These are phyloP conservation scores for Budorcas taxicolor DNA, from an alignment of 2,113 vertebrate species.

Conservation along the genomic window DNA sequence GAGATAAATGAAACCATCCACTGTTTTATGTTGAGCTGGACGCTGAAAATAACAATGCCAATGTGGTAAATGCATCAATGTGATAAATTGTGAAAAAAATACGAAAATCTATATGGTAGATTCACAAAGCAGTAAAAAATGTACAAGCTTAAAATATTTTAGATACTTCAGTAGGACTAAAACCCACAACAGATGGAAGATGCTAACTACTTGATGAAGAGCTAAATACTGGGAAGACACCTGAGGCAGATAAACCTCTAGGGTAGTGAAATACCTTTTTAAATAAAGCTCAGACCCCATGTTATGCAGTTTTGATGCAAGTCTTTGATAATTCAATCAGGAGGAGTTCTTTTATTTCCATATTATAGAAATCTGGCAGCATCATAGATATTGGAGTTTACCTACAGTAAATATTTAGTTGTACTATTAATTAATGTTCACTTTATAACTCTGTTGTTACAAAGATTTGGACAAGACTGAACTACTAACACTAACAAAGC, in stretches of 20 bases:
- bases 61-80: neutral
- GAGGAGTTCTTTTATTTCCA: constrained; percentile 12
- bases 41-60: constrained; percentile 47
- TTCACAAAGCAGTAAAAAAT: constrained; percentile 54
- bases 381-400: neutral
- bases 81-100: neutral
- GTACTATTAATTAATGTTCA: neutral
- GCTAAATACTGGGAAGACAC: constrained; percentile 56
- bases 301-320: constrained; percentile 54
- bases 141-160: constrained; percentile 41
- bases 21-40: neutral
- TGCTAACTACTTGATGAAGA: neutral
- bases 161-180: constrained; percentile 50
- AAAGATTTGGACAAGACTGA: neutral
- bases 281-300: constrained; percentile 46
- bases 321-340: constrained; percentile 52
- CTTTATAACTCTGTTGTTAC: neutral
- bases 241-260: constrained; percentile 47
- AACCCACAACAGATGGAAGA: neutral
- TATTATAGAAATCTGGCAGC: constrained; percentile 45
- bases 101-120: constrained; percentile 41
- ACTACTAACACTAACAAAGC: neutral
- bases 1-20: constrained; percentile 48
- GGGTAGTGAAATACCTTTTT: constrained; percentile 47
- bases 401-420: constrained; percentile 23